Evolutionary conservation across 2,797 vertebrate species (phyloP).

Genomic region (Borostomias antarcticus): DNA sequence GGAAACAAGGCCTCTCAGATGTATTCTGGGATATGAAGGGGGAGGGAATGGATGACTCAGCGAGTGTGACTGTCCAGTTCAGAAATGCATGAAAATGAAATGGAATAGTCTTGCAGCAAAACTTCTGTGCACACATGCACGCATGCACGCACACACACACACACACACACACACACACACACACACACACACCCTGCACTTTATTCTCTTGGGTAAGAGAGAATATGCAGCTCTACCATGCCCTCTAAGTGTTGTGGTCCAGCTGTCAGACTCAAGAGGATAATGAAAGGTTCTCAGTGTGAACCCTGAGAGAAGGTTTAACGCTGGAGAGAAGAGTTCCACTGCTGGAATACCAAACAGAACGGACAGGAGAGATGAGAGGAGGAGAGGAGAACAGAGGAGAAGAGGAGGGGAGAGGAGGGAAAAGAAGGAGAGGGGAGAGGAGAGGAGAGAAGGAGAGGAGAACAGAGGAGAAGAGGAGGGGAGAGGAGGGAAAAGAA

Average conservation of each 20-base stretch:
- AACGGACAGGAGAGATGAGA: neutral
- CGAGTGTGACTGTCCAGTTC: neutral
- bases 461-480: too few species aligned
- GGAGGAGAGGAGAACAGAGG: too few species aligned
- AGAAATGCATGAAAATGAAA: conserved; percentile 3
- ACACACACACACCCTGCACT: conserved; percentile 16
- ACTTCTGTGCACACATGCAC: neutral
- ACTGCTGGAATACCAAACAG: conserved; percentile 36
- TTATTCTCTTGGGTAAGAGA: conserved; percentile 24
- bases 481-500: too few species aligned
- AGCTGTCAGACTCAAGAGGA: conserved; percentile 42
- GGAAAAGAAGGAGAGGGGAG: neutral
- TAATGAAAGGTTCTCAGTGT: conserved; percentile 43
- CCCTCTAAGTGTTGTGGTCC: conserved; percentile 16
- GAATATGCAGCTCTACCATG: conserved; percentile 3
- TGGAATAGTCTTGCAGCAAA: neutral
- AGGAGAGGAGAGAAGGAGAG: neutral
- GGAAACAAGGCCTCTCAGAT: neutral
- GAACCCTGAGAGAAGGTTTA: conserved; percentile 46
- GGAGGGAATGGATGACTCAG: neutral
- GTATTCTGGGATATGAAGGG: neutral
- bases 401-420: too few species aligned
- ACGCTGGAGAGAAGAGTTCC: conserved; percentile 10
- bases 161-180: conserved; percentile 17
- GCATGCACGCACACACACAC: conserved; percentile 11